Evolutionary conservation across 2,888 invertebrate genomes (phyloP).

Genomic region (Aleiodes testaceus): DNA sequence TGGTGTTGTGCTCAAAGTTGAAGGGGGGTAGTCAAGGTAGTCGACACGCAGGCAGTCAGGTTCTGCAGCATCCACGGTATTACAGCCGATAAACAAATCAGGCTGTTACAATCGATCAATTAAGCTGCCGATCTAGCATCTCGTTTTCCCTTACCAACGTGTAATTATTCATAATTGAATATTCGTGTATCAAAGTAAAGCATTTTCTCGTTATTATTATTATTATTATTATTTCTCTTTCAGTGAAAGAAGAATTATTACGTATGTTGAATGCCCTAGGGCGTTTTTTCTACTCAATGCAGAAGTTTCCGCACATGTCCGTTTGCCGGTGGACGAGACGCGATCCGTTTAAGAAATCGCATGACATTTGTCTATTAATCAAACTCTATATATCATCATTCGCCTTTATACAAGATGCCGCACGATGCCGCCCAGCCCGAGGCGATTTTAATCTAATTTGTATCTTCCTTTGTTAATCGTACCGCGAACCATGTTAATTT

Average conservation of each 20-base stretch:
- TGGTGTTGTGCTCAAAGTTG: conserved; percentile 19
- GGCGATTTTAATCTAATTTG: conserved; percentile 73
- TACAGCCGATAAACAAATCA: conserved; percentile 67
- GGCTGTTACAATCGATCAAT: conserved; percentile 66
- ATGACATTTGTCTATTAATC: conserved; percentile 72
- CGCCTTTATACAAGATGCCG: conserved; percentile 57
- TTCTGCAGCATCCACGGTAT: neutral
- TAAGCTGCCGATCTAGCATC: conserved; percentile 69
- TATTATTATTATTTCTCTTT: conserved; percentile 35
- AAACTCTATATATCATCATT: conserved; percentile 69
- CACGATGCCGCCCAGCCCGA: conserved; percentile 69
- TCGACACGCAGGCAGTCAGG: conserved; percentile 10
- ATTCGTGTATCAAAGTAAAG: conserved; percentile 57
- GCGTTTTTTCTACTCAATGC: conserved; percentile 23
- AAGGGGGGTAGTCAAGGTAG: conserved; percentile 8
- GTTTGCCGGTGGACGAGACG: conserved; percentile 55
- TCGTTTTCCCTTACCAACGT: conserved; percentile 67
- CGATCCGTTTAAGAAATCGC: conserved; percentile 69
- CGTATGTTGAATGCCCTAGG: neutral
- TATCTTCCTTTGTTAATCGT: conserved; percentile 72
- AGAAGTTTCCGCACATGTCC: conserved; percentile 40
- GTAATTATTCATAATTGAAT: conserved; percentile 70
- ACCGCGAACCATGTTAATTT: conserved; percentile 67
- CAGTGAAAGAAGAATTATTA: conserved; percentile 20
- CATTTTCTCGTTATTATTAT: conserved; percentile 32